phyloP scores from a whole-genome alignment of 2,797 vertebrate species.

The Sorex maritimensis region DNA sequence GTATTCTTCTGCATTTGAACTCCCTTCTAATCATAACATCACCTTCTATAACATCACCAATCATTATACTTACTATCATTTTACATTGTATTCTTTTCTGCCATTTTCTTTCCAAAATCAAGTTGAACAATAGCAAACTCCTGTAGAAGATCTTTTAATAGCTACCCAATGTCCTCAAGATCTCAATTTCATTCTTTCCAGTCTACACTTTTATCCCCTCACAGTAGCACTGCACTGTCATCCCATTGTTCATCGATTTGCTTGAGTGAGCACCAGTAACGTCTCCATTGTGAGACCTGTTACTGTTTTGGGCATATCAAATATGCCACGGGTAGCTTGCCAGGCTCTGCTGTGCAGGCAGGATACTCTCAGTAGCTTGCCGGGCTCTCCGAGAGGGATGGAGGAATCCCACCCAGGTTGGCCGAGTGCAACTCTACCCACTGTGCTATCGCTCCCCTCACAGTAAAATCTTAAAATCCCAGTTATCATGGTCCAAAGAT shows the following conservation, averaged over 20 bases:
- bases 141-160: neutral
- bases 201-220: neutral
- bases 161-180: neutral
- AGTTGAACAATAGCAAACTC: neutral
- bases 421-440: too few species aligned
- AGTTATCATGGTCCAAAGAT: neutral
- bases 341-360: too few species aligned
- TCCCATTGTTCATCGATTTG: too few species aligned
- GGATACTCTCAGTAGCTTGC: too few species aligned
- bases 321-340: too few species aligned
- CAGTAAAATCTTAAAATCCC: neutral
- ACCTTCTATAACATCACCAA: neutral
- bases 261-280: too few species aligned
- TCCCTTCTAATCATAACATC: neutral
- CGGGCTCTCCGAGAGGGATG: too few species aligned
- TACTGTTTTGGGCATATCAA: too few species aligned
- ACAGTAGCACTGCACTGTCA: neutral
- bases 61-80: neutral
- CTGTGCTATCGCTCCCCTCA: neutral
- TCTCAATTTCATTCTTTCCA: slow-evolving; percentile 11
- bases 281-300: too few species aligned
- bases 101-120: slow-evolving; percentile 43
- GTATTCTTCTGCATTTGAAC: slow-evolving; percentile 30
- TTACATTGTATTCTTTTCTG: neutral
- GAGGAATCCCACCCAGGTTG: too few species aligned